Evolutionary conservation across 1,140 invertebrate genomes (phyloP), one percentile per base, ranked within the genome.

Genomic region (Sinonovacula constricta): DNA sequence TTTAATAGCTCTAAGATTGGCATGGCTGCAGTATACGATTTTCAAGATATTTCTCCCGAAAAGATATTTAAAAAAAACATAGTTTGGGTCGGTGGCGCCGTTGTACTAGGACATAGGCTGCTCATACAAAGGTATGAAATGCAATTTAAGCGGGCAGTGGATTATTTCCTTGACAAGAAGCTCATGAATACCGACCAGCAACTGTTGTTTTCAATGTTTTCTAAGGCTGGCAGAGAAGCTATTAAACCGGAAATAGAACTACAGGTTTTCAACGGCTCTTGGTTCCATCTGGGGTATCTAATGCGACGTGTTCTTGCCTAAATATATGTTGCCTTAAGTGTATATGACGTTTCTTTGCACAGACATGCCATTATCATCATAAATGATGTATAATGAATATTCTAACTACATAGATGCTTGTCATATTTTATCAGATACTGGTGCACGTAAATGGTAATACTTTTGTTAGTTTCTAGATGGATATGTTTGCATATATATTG

Each of bases 131-230:
- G 81, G 1, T 83, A 83, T 74, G 82, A 83, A n/a, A 62, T 79
- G 51, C 60, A 83, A 33, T 87, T 84, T 69, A 81, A 83, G 81
- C 30, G 53, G n/a, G 65, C 81, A 26, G 83, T 88, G 3, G 45
- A 68, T 12, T 82, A 85, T 60, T 82, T 83, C 31, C 33, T 89
- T 14, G 51, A 54, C n/a, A 72, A 70, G 34, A 71, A 80, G 1
- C 56, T 89, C 22, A 85, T 84, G 57, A 86, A 81, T 36, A 85
- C 88, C 12, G 88, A 89, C 30, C 87, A 89, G 34, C 86, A 89
- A 69, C 80, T 87, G 22, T 81, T 88, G 26, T 84, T 84, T 59
- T 77, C 81, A 53, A 83, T 87, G 81, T 87, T 81, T 60, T 59
- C 76, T 22, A 45, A 51, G 1, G 76, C 78, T 45, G 82, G 82